These are phyloP conservation scores for Tychaedon coryphoeus DNA, from an alignment of 2,113 vertebrate genomes.

Conservation along the genomic window DNA sequence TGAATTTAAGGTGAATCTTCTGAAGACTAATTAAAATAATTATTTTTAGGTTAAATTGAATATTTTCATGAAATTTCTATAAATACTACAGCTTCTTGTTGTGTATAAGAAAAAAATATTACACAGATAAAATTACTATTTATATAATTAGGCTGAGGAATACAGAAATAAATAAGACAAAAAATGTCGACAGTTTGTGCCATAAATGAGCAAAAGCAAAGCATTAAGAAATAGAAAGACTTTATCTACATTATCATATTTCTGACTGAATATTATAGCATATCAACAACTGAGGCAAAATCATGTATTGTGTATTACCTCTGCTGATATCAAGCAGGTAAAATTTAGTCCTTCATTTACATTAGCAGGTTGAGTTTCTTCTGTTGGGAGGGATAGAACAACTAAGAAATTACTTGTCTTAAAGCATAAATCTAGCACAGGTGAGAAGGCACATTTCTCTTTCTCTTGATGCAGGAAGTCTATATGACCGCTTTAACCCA, in stretches of 20 bases:
- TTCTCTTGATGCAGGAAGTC: neutral
- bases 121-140: neutral
- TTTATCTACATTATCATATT: neutral
- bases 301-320: fast-evolving
- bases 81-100: neutral
- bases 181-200: neutral
- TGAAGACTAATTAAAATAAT: neutral
- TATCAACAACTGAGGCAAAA: neutral
- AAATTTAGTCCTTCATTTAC: neutral
- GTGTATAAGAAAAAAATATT: neutral
- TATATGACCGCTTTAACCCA: neutral
- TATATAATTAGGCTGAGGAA: neutral
- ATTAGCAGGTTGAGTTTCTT: neutral
- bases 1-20: neutral
- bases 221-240: neutral
- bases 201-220: neutral
- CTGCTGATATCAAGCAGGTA: neutral
- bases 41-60: neutral
- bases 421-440: neutral
- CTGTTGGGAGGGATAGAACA: neutral
- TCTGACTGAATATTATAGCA: neutral
- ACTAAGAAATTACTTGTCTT: neutral
- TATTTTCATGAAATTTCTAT: neutral
- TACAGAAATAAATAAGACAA: neutral
- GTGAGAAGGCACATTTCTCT: neutral